A percentile compares a stretch with the other conserved stretches of the same genome.
phyloP scores from a whole-genome alignment of 1,140 invertebrate genomes.

The Notospermus geniculatus region DNA sequence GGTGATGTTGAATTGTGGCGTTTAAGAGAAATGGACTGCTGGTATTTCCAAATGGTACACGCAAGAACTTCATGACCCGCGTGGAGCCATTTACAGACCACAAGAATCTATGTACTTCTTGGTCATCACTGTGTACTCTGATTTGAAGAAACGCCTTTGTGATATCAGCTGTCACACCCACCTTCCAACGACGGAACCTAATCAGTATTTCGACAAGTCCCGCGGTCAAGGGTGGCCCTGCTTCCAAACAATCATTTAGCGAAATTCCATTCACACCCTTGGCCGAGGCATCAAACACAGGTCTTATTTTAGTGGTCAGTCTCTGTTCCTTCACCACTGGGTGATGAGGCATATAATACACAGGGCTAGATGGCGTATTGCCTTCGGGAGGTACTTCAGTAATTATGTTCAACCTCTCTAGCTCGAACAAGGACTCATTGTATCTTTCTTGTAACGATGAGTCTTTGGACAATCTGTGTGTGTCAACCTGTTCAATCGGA shows the following conservation, averaged over 20 bases:
- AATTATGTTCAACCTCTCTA: too few relatives aligned
- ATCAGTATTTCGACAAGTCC: constrained; percentile 12
- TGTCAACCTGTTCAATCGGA: too few relatives aligned
- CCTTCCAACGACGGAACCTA: not conserved
- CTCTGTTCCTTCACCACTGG: too few relatives aligned
- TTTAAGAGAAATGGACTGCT: constrained; percentile 14
- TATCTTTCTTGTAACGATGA: too few relatives aligned
- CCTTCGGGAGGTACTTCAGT: too few relatives aligned
- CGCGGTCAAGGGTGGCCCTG: constrained; percentile 15
- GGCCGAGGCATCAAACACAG: too few relatives aligned
- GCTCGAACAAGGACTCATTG: too few relatives aligned
- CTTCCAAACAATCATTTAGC: constrained; percentile 48
- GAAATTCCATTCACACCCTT: too few relatives aligned
- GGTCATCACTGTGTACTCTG: constrained; percentile 1
- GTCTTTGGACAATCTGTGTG: too few relatives aligned
- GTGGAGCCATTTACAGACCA: not conserved
- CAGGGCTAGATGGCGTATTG: too few relatives aligned
- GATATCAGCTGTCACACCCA: constrained; percentile 16
- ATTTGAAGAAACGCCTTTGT: constrained; percentile 20
- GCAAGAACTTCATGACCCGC: not conserved
- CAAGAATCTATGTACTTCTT: constrained; percentile 11
- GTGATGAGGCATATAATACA: too few relatives aligned
- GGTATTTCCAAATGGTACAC: constrained; percentile 14
- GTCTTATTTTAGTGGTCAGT: too few relatives aligned
- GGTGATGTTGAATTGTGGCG: constrained; percentile 14